Evolutionary conservation across 2,797 vertebrate species (phyloP).

Genomic region (Platalea minor): DNA sequence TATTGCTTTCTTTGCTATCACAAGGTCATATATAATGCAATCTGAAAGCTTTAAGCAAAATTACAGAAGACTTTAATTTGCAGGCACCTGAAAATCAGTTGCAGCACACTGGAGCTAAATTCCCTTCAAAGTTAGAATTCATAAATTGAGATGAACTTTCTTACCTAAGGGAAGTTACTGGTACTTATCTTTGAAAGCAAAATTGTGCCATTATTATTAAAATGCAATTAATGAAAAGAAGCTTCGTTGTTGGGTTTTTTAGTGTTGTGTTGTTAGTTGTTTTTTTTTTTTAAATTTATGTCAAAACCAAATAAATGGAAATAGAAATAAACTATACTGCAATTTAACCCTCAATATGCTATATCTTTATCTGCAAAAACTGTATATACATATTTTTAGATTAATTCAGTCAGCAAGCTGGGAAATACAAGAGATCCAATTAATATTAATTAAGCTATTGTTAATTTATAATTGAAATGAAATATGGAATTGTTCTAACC

Average conservation of each 20-base stretch:
- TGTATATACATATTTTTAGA: background rate
- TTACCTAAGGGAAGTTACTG: background rate
- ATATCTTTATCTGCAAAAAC: background rate
- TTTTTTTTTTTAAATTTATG: background rate
- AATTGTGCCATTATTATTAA: background rate
- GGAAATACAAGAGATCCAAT: background rate
- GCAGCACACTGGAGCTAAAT: background rate
- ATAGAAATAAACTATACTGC: background rate
- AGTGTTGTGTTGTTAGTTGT: background rate
- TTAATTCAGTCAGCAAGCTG: background rate
- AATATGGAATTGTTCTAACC: background rate
- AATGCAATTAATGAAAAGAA: background rate
- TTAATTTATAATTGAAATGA: background rate
- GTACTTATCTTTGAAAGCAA: background rate
- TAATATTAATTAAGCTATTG: background rate
- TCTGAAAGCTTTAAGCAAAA: background rate
- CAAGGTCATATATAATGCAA: background rate
- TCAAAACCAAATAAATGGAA: background rate
- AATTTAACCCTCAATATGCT: background rate
- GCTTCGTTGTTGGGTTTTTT: background rate
- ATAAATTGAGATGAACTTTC: background rate
- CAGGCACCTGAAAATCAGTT: background rate
- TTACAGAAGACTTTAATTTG: background rate
- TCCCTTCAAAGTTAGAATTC: background rate
- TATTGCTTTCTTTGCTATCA: background rate